Base-by-base conservation (phyloP, 1,140 invertebrate species). In the Helicorthomorpha holstii region DNA sequence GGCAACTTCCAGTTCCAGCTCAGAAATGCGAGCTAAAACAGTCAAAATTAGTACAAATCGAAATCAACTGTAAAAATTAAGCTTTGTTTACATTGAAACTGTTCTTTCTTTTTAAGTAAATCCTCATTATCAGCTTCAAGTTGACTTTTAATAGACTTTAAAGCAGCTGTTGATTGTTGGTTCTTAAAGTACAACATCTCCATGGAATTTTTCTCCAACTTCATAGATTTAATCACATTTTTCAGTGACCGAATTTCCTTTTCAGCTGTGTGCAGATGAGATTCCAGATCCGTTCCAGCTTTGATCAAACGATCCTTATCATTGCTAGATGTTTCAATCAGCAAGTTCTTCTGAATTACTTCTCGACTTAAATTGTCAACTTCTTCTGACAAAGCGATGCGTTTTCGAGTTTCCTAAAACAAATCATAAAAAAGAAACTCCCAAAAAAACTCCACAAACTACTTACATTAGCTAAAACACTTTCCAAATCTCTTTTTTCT, bases 111-210 rank as follows among this genome's bases (percentile, higher is more conserved):
- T 10, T 69, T 57, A 14, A 68, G 57, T 24, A 71, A 60, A 50
- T 71, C 68, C 56, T 70, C 66, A 55, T 68, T 69, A 51, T 70
- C 68, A 27, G 62, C 65, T 56, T 70, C 68, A 23, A 71, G 58
- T 56, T 68, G 65, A 34, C 66, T 62, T 55, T 64, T 66, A 14
- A 63, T 56, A 21, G 61, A 62, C 25, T 67, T 64, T 7, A 69
- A 55, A 38, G 61, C 57, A 0, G 56, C 51, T 4, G 58, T 51
- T 21, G 56, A 42, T 51, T 66, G 62, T 54, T 69, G 66, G 2
- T 58, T 49, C 57, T 71, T 67, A 53, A 68, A 69, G 38, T 69
- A 55, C 24, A 60, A 55, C 14, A 61, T 60, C 55, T 70, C 67
- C 19, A 69, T 55, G 19, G 57, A 55, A 23, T 66, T 66, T 55